Evolutionary conservation across 2,113 vertebrate species (phyloP).

Genomic region (Sprattus sprattus): DNA sequence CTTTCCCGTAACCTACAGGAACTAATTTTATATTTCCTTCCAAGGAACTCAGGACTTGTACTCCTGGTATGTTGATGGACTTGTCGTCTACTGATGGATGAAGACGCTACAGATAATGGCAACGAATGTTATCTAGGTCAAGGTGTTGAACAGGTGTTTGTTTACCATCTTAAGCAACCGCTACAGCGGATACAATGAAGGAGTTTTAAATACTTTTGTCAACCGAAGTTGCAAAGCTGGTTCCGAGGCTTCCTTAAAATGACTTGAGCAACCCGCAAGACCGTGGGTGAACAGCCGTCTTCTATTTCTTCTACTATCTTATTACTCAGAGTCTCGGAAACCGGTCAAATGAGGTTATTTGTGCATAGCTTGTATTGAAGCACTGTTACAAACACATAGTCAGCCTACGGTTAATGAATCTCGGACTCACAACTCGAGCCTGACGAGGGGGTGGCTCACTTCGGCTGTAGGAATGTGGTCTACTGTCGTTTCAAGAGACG

Average conservation of each 20-base stretch:
- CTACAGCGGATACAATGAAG: background rate
- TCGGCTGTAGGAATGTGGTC: constrained; percentile 57
- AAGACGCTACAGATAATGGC: background rate
- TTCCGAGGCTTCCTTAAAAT: constrained; percentile 28
- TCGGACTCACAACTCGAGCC: constrained; percentile 34
- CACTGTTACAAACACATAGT: background rate
- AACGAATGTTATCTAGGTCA: background rate
- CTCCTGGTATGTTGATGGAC: background rate
- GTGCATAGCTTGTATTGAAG: too few relatives aligned
- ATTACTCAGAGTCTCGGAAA: background rate
- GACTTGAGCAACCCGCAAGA: background rate
- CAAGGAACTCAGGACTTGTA: background rate
- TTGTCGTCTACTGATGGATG: background rate
- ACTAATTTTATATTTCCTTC: background rate
- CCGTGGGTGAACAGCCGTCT: background rate
- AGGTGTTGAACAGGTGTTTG: background rate
- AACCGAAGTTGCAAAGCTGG: constrained; percentile 48
- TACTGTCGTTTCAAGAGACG: constrained; percentile 28
- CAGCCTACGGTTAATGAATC: constrained; percentile 31
- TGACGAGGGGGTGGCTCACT: constrained; percentile 32
- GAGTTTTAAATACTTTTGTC: constrained; percentile 36
- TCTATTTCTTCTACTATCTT: background rate
- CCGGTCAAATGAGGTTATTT: background rate
- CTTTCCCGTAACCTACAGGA: too few relatives aligned
- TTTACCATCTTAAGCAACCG: background rate